Base-by-base conservation (phyloP, 53 echinoderm and acorn worm genomes). In the Astropecten irregularis region DNA sequence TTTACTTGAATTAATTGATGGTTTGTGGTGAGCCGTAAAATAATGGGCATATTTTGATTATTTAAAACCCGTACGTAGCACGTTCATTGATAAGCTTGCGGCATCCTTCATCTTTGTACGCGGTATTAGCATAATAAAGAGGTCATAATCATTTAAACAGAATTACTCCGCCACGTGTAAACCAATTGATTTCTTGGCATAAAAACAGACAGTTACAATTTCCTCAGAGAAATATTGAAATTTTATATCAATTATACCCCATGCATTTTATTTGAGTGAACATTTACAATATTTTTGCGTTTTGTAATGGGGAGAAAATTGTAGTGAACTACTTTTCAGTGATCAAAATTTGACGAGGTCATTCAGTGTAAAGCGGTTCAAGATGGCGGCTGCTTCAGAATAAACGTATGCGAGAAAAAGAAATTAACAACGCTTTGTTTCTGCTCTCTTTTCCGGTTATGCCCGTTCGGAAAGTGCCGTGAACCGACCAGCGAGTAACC, bases 111-210 rank as follows among this genome's bases (percentile, higher is more conserved):
- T 74, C 74, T 73, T 74, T 56, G 74, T 57, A 74, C 40, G 74
- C 38, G 18, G 36, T 26, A 85, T 85, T 85, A 85, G 76, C 76
- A 85, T 85, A 85, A 85, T 85, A 85, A 85, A 76, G 86, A 76
- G 74, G 74, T 74, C 76, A 74, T 73, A 73, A 85, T 73, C 76
- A 79, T 62, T 79, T 61, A 42, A 60, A 49, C 31, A 33, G 56
- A 26, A 79, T 79, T 19, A 79, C 79, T 79, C 79, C 79, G 62
- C 79, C 8, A 14, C 11, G 0, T 14, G 22, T 42, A 42, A 42
- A 42, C 6, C n/a, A n/a, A n/a, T n/a, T n/a, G n/a, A n/a, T n/a
- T n/a, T n/a, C n/a, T n/a, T n/a, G n/a, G n/a, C n/a, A n/a, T n/a
- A n/a, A n/a, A n/a, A n/a, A n/a, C n/a, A n/a, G n/a, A n/a, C n/a